Evolutionary conservation across 2,888 invertebrate species (phyloP).

Genomic region (Dromius quadrimaculatus): DNA sequence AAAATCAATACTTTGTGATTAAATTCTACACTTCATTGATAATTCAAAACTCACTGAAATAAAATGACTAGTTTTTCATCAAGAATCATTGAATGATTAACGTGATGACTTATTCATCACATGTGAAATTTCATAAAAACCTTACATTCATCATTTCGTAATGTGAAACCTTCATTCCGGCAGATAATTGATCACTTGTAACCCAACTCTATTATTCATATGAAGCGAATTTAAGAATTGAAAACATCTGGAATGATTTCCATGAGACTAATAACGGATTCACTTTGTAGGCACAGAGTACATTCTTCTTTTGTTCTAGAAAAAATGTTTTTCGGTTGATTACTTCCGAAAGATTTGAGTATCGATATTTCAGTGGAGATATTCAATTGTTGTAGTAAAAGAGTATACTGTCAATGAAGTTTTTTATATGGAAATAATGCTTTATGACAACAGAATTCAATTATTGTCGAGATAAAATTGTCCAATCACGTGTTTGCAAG

Average conservation of each 20-base stretch:
- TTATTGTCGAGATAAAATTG: no score
- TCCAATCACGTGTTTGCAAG: no score
- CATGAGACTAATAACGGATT: not conserved
- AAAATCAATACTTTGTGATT: no score
- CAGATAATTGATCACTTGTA: not conserved
- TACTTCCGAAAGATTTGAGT: not conserved
- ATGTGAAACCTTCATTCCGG: not conserved
- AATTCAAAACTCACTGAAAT: no score
- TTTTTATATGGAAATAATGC: no score
- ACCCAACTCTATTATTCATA: not conserved
- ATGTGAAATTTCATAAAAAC: slow-evolving; percentile 1
- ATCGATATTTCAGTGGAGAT: not conserved
- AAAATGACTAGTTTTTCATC: no score
- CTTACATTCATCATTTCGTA: not conserved
- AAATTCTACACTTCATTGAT: no score
- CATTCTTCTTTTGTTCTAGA: not conserved
- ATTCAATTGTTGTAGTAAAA: no score
- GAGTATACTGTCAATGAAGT: no score
- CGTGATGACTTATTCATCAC: not conserved
- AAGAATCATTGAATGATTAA: no score
- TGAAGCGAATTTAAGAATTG: not conserved
- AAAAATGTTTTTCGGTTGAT: not conserved
- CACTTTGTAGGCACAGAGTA: not conserved
- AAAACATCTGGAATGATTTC: slow-evolving; percentile 5
- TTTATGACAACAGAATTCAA: no score